A percentile compares a stretch with the other conserved stretches of the same genome.
Conservation (phyloP, 2,797 vertebrate species). For the Argyrosomus regius region DNA sequence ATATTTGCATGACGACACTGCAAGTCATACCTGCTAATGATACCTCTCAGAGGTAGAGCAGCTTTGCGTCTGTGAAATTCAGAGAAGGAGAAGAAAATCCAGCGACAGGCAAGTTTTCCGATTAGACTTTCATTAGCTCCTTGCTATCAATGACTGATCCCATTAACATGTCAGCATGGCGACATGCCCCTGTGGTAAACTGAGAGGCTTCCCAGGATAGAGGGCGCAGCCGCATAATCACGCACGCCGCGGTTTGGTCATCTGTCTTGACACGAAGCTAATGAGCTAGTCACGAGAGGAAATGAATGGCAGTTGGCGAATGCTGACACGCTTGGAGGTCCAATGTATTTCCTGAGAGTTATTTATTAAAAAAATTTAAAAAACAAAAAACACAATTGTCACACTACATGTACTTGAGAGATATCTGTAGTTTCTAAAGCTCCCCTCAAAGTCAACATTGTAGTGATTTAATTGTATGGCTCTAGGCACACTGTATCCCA, state of each 20-base stretch:
- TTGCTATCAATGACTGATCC: constrained; percentile 80
- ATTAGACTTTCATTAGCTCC: constrained; percentile 82
- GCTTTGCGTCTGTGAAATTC: constrained; percentile 35
- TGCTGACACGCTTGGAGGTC: constrained; percentile 25
- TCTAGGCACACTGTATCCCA: constrained; percentile 67
- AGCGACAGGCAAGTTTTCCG: constrained; percentile 64
- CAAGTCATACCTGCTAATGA: constrained; percentile 56
- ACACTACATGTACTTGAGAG: constrained; percentile 60
- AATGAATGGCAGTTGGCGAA: constrained; percentile 51
- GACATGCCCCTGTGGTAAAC: constrained; percentile 67
- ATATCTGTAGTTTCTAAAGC: constrained; percentile 69
- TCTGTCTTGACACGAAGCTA: constrained; percentile 63
- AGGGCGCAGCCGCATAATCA: constrained; percentile 52
- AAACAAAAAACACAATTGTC: constrained; percentile 44
- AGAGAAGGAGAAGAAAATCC: constrained; percentile 52
- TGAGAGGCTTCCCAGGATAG: constrained; percentile 49
- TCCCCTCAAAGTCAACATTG: constrained; percentile 62
- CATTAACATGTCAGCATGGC: constrained; percentile 77
- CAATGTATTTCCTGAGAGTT: constrained; percentile 40
- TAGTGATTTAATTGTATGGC: constrained; percentile 79
- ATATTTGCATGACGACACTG: constrained; percentile 35
- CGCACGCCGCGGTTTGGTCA: constrained; percentile 56
- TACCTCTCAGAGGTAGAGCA: constrained; percentile 41
- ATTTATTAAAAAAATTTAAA: constrained; percentile 40
- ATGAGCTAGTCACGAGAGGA: constrained; percentile 59